Base-by-base conservation (phyloP, 2,888 invertebrate genomes). In the Hirtodrosophila duncani region DNA sequence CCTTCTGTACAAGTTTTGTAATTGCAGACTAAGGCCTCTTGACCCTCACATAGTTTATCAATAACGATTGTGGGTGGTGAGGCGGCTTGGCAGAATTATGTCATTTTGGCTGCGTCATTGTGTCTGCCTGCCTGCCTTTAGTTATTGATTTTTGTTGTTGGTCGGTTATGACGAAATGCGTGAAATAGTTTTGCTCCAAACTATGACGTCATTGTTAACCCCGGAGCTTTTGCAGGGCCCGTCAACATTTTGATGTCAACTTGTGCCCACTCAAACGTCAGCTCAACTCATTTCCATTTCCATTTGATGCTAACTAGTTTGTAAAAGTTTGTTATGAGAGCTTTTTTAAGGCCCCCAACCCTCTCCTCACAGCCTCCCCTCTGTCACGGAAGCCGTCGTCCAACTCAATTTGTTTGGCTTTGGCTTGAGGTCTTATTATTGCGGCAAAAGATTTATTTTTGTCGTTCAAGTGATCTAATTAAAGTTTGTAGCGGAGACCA, bases 21-120 rank as follows among this genome's bases (percentile, higher is more conserved):
- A 72, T 72, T 79, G 77, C 75, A 33, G 49, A 38, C 31, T 61
- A 46, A 41, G 53, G n/a, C n/a, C n/a, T n/a, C n/a, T n/a, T n/a
- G n/a, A n/a, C n/a, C n/a, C n/a, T n/a, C n/a, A n/a, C n/a, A n/a
- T n/a, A n/a, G n/a, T n/a, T n/a, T n/a, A 33, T 41, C 50, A 58
- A 37, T 49, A 3, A 3, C 0, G 4, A 14, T 8, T 8, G 11
- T 31, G 31, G 9, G 10, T 20, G 42, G 5, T 43, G n/a, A n/a
- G n/a, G n/a, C n/a, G n/a, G 57, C 13, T 42, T 23, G 24, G 39
- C 30, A 24, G 38, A 77, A 78, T 78, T 75, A 75, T 75, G 75
- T 81, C 75, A 81, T 57, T 63, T 69, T 62, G 51, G 60, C 79
- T 75, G 79, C 81, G 82, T 74, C 82, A 81, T 69, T 63, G 60